A percentile compares a stretch with the other conserved stretches of the same genome.
phyloP scores from a whole-genome alignment of 2,113 vertebrate species.

The Martes martes region DNA sequence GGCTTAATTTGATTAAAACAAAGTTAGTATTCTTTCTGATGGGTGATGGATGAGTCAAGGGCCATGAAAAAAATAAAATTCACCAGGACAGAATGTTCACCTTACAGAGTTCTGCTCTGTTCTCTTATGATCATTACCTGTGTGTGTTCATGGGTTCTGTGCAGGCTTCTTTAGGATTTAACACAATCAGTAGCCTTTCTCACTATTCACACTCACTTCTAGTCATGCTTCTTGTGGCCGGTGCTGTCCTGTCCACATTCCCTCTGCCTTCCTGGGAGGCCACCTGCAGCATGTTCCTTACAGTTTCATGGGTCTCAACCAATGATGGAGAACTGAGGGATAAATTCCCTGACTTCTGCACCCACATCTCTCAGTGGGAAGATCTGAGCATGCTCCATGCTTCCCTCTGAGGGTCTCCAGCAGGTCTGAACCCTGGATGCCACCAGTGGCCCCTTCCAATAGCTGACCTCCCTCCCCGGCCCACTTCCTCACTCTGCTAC shows the following conservation, averaged over 20 bases:
- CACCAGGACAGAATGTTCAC: too few relatives aligned
- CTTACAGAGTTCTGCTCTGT: too few relatives aligned
- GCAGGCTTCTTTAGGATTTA: not conserved
- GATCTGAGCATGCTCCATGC: not conserved
- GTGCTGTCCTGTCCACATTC: rapidly evolving
- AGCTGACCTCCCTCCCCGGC: not conserved
- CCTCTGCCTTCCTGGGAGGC: not conserved
- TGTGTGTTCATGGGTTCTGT: rapidly evolving
- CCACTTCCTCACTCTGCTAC: not conserved
- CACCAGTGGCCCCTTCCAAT: not conserved
- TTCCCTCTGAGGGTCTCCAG: not conserved
- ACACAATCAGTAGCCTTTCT: not conserved
- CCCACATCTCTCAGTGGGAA: not conserved
- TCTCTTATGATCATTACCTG: rapidly evolving
- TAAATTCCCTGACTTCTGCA: not conserved
- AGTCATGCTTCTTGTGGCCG: not conserved
- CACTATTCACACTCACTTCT: not conserved
- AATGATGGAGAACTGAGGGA: not conserved
- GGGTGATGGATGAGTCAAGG: not conserved
- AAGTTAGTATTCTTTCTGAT: not conserved
- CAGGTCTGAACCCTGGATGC: not conserved
- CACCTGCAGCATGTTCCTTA: rapidly evolving
- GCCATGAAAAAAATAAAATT: not conserved
- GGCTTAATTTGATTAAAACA: not conserved
- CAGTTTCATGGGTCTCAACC: not conserved